Base-by-base conservation (phyloP, 2,888 invertebrate genomes). In the Trichopoda pennipes region DNA sequence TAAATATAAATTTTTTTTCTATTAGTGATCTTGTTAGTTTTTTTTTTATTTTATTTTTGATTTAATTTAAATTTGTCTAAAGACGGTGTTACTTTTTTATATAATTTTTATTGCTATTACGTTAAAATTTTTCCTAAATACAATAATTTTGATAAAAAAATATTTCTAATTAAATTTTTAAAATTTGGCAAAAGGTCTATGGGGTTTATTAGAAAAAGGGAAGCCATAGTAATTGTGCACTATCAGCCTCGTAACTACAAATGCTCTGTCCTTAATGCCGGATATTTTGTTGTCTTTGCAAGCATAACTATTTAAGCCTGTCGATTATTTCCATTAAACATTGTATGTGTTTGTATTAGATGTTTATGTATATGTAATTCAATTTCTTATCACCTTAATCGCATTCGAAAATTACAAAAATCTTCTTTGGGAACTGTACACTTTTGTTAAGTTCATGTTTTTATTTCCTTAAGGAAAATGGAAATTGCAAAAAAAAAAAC, bases 391-490 rank as follows among this genome's bases (percentile, higher is more conserved):
- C 10, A 28, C 53, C 49, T 17, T 68, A 66, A 64, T 73, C 63
- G 49, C 53, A 66, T 68, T 23, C 19, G 61, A 64, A 61, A 38
- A n/a, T 21, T 35, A 44, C 49, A 64, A 74, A 53, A 44, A 47
- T 47, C 12, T 64, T 44, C 7, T 55, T 35, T 56, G 7, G 38
- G 16, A 21, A 35, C 23, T 51, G 70, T 23, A 28, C 49, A 42
- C 19, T 63, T 73, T 55, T 60, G 14, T 32, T 16, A 35, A 66
- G 58, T 51, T 42, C n/a, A 49, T 66, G 58, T 42, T 55, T 70
- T 58, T 70, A 80, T 66, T 75, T 70, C 75, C 80, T 63, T 56
- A 35, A 70, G 80, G 75, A 60, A 80, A 75, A 66, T 66, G 80
- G 70, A 76, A 76, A 80, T 76, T 80, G 66, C n/a, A n/a, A n/a